A percentile compares a stretch with the other conserved stretches of the same genome.
These are phyloP conservation scores for Ursus arctos DNA, from an alignment of 2,113 vertebrate genomes.

Conservation along the genomic window DNA sequence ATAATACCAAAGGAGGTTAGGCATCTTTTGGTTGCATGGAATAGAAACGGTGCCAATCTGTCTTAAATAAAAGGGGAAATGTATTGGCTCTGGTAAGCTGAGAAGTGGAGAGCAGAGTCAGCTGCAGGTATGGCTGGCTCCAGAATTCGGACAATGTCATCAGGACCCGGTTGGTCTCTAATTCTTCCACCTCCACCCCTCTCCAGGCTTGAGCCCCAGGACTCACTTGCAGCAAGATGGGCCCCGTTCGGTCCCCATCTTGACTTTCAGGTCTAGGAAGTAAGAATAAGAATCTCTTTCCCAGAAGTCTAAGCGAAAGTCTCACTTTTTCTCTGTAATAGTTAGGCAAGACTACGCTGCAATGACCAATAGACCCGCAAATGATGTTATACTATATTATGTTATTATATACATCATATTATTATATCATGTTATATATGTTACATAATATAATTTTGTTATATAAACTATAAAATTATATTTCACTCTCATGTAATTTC, in stretches of 20 bases:
- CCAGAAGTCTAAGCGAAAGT: background rate
- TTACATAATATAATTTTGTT: background rate
- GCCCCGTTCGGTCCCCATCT: background rate
- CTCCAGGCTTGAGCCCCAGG: background rate
- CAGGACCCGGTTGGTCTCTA: background rate
- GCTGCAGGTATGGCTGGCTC: background rate
- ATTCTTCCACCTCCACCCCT: background rate
- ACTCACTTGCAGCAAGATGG: rapidly evolving
- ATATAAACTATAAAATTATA: background rate
- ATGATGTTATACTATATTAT: background rate
- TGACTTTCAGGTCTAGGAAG: background rate
- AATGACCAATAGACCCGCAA: background rate
- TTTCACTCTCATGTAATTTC: rapidly evolving
- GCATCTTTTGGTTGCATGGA: background rate
- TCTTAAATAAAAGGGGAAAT: background rate
- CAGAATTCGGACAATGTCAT: background rate
- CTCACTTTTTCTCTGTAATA: background rate
- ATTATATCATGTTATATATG: background rate
- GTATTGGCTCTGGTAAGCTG: background rate
- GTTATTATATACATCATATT: background rate
- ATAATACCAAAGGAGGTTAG: background rate
- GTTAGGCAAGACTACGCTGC: background rate
- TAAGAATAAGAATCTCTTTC: background rate
- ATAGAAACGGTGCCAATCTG: background rate
- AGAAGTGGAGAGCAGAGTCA: background rate